phyloP scores from a whole-genome alignment of 2,797 vertebrate genomes.

The Fringilla coelebs region DNA sequence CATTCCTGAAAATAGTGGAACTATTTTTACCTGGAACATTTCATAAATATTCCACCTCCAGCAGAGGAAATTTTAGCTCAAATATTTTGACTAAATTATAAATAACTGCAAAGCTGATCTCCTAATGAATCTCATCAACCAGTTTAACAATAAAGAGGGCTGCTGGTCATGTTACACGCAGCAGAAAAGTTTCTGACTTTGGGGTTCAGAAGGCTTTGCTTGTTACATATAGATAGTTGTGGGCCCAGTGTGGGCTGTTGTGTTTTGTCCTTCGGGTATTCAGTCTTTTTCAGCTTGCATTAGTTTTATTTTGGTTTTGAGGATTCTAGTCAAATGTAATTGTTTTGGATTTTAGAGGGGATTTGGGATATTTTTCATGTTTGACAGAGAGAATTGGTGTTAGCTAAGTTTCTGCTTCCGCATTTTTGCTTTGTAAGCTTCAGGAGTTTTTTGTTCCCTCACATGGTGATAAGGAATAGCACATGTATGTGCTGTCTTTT shows the following conservation, averaged over 20 bases:
- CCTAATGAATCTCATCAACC: neutral
- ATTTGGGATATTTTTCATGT: neutral
- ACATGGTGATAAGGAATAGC: neutral
- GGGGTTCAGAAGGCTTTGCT: neutral
- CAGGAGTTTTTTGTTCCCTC: neutral
- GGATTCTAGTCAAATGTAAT: neutral
- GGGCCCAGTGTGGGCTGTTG: too few relatives aligned
- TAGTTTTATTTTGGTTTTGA: neutral
- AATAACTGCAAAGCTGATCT: slow-evolving; percentile 1
- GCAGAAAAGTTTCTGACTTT: neutral
- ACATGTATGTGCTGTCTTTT: neutral
- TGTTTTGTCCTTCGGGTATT: neutral
- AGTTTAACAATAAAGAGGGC: neutral
- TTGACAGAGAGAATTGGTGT: neutral
- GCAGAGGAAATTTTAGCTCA: slow-evolving; percentile 22
- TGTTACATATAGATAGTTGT: neutral
- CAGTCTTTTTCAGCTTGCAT: neutral
- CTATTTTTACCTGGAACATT: slow-evolving; percentile 48
- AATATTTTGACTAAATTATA: slow-evolving; percentile 48
- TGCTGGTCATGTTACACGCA: neutral
- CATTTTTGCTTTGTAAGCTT: neutral
- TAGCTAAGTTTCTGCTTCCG: neutral
- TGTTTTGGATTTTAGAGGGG: neutral
- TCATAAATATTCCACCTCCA: slow-evolving; percentile 26
- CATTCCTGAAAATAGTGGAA: neutral